Base-by-base conservation (phyloP, 2,888 invertebrate species). In the Calliopum simillimum region DNA sequence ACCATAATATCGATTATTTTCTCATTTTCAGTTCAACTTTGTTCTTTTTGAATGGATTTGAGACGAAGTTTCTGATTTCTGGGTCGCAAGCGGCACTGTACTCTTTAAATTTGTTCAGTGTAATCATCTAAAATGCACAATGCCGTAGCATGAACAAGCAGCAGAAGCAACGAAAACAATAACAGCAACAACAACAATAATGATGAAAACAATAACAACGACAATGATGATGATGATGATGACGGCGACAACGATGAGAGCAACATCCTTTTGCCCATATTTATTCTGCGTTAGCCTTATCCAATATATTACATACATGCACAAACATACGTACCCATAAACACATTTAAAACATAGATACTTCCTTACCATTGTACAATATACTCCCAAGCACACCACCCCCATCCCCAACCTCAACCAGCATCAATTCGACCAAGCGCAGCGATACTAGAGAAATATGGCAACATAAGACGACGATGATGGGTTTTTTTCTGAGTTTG, bases 61-160 rank as follows among this genome's bases (percentile, higher is more conserved):
- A n/a, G n/a, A n/a, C n/a, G n/a, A n/a, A n/a, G n/a, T n/a, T n/a
- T n/a, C n/a, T n/a, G n/a, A n/a, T n/a, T n/a, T n/a, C n/a, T n/a
- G n/a, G n/a, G n/a, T n/a, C n/a, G n/a, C n/a, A n/a, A n/a, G n/a
- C n/a, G n/a, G n/a, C n/a, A n/a, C n/a, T n/a, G n/a, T n/a, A n/a
- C n/a, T n/a, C n/a, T 49, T 23, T 56, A 25, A 3, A 3, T 56
- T 56, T 56, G n/a, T 56, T 21, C 12, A 56, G 56, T 56, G 56
- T 74, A 77, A 76, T 73, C 72, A 55, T 55, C 44, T 16, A 41
- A 47, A 33, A 65, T 43, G 13, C 25, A 23, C 62, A 62, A 62
- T 49, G 43, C 53, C 56, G 16, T 41, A 19, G 47, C 63, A 19
- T 23, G 25, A 21, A 14, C 51, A 51, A n/a, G 23, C 49, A 63